Evolutionary conservation across 2,113 vertebrate genomes (phyloP).

Genomic region (Emydura subglobosa): DNA sequence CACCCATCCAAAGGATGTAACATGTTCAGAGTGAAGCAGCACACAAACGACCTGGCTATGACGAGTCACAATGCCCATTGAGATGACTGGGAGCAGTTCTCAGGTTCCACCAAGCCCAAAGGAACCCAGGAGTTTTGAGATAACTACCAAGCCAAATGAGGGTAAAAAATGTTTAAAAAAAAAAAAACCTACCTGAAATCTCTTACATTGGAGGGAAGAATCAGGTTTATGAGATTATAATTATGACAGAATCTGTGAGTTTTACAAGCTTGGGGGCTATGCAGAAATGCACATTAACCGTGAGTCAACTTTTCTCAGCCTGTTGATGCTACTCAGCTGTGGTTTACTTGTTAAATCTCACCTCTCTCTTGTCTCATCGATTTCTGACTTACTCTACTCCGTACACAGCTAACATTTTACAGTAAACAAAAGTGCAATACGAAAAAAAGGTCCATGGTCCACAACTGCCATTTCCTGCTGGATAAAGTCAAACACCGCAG

Average conservation of each 20-base stretch:
- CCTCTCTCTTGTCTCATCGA: conserved; percentile 1
- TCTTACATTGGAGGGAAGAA: background rate
- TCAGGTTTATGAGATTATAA: background rate
- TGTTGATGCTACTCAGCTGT: background rate
- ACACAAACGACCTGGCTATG: background rate
- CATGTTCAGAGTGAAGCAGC: background rate
- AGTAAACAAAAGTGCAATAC: conserved; percentile 12
- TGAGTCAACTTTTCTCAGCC: conserved; percentile 10
- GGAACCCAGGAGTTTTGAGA: background rate
- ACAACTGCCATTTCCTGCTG: background rate
- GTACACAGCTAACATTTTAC: background rate
- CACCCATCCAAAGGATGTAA: background rate
- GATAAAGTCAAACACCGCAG: background rate
- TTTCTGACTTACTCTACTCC: conserved; percentile 45
- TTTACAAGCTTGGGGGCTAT: conserved; percentile 6
- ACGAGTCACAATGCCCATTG: background rate
- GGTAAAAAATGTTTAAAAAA: background rate
- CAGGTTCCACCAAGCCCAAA: background rate
- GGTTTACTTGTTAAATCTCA: background rate
- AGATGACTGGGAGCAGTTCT: background rate
- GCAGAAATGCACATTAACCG: conserved; percentile 35
- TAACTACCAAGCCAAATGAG: background rate
- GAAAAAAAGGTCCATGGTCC: background rate
- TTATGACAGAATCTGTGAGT: background rate
- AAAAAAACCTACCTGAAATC: background rate